Evolutionary conservation across 2,113 vertebrate species (phyloP), one percentile per base, ranked within the genome.

Genomic region (Xiphorhynchus elegans): DNA sequence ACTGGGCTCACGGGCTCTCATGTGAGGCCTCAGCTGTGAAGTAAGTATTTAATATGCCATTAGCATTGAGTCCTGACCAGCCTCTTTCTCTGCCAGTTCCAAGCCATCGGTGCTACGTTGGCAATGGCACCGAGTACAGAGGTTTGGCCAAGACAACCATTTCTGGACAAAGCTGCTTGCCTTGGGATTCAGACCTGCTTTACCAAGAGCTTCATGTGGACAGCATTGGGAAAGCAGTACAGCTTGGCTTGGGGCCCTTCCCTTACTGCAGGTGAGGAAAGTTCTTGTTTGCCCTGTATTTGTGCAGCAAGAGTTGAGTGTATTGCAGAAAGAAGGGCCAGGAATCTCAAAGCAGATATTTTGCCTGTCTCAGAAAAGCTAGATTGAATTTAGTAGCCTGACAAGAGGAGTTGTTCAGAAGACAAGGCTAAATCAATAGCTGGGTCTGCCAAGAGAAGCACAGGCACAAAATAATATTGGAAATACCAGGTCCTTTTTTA

Each of bases 161-260:
- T 86, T 98, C 98, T 7, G 99, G 99, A 33, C 95, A 98, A 58
- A 86, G 31, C 91, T 99, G 99, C 94, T 95, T 99, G 94, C 97
- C 98, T 7, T 99, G 99, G 99, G 97, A 98, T 96, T 99, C 99
- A 0, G 98, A 99, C 77, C 97, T 99, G 94, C 97, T 99, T 46
- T 97, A 98, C 62, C 64, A 98, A 46, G 99, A 99, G 96, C 95
- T 99, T 53, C 98, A 98, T 0, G 96, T 98, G 4, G 95, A 98
- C 91, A 98, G 95, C 0, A 90, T 98, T 84, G 94, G 42, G 6
- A 69, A 97, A 2, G 97, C 98, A 3, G 17, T 97, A 23, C 94
- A 96, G 62, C 98, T 97, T 14, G 99, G 99, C 63, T 93, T 99
- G 33, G 99, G 99, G 31, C 98, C 98, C 0, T 99, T 99, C 16